Conservation (phyloP, 2,888 invertebrate species). For the Latrodectus hesperus region DNA sequence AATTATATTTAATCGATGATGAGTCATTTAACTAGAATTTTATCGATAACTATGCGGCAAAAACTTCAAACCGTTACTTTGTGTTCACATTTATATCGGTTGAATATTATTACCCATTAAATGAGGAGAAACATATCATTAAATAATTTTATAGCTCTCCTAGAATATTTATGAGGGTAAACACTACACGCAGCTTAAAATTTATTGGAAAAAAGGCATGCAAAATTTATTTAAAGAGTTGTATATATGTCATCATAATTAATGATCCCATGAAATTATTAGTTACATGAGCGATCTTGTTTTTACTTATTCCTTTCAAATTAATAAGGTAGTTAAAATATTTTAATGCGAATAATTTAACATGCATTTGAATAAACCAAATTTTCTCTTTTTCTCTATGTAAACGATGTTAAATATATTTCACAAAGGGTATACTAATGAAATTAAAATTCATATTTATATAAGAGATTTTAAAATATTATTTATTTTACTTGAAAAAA, state of each 20-base stretch:
- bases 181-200: neutral
- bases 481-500: too few relatives aligned
- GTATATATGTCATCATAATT: too few relatives aligned
- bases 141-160: slow-evolving; percentile 21
- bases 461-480: too few relatives aligned
- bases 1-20: slow-evolving; percentile 15
- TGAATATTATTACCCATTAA: slow-evolving; percentile 26
- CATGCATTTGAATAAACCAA: too few relatives aligned
- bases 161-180: slow-evolving; percentile 22
- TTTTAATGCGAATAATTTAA: too few relatives aligned
- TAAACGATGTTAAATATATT: too few relatives aligned
- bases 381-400: too few relatives aligned
- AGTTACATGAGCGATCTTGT: too few relatives aligned
- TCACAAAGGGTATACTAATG: too few relatives aligned
- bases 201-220: neutral
- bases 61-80: slow-evolving; percentile 4
- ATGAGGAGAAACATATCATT: slow-evolving; percentile 14
- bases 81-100: neutral
- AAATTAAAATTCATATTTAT: too few relatives aligned
- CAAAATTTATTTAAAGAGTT: neutral
- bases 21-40: slow-evolving; percentile 6
- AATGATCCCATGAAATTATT: too few relatives aligned
- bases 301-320: neutral
- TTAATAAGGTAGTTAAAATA: neutral
- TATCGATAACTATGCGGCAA: slow-evolving; percentile 4